phyloP scores from a whole-genome alignment of 2,888 invertebrate species.

The Lithophane semibrunnea region DNA sequence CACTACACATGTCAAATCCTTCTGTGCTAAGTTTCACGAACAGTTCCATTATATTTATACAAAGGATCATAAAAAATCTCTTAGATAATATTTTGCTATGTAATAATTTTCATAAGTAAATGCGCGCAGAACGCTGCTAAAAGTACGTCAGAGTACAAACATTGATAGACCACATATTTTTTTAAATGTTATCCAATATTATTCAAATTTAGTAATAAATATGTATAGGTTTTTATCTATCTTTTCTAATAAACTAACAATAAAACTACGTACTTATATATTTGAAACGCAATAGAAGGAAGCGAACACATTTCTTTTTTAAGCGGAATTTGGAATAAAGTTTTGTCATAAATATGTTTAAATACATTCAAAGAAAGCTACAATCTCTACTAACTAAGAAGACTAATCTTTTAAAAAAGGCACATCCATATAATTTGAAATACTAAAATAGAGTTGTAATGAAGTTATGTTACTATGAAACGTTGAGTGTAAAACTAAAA shows the following conservation, averaged over 20 bases:
- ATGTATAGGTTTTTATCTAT: conserved; percentile 39
- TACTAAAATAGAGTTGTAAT: conserved; percentile 44
- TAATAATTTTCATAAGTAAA: conserved; percentile 42
- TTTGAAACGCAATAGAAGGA: conserved; percentile 41
- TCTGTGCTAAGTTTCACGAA: conserved; percentile 77
- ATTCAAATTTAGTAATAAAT: conserved; percentile 47
- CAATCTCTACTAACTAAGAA: conserved; percentile 67
- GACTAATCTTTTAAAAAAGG: conserved; percentile 79
- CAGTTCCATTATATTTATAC: conserved; percentile 57
- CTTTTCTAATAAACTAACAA: conserved; percentile 53
- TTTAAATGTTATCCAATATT: conserved; percentile 39
- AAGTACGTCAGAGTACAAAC: conserved; percentile 58
- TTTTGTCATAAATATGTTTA: conserved; percentile 10
- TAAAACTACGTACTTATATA: conserved; percentile 49
- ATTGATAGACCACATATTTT: conserved; percentile 57
- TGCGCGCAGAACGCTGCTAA: conserved; percentile 42
- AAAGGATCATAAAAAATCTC: conserved; percentile 66
- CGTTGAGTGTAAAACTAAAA: neutral
- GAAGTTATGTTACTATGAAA: conserved; percentile 15
- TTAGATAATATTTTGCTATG: conserved; percentile 57
- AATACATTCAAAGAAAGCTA: conserved; percentile 55
- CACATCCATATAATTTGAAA: conserved; percentile 80
- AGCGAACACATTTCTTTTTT: conserved; percentile 31
- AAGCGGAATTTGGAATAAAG: conserved; percentile 12
- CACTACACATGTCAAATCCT: conserved; percentile 82